Percentiles rank a stretch among this genome's conserved stretches.
phyloP scores from a whole-genome alignment of 2,797 vertebrate species.

The Malurus splendens region DNA sequence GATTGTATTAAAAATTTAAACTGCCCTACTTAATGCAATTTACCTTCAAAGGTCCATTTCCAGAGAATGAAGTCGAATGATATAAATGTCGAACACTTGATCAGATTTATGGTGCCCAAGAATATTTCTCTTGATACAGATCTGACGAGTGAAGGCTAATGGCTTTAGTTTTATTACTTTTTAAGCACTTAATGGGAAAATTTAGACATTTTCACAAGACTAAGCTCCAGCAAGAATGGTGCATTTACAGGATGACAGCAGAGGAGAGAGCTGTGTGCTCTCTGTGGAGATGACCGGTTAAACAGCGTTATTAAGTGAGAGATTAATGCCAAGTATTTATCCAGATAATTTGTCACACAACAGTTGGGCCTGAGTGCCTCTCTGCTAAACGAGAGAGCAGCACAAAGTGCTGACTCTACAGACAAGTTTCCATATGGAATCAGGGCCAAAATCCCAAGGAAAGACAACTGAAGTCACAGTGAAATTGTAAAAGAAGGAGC shows the following conservation, averaged over 20 bases:
- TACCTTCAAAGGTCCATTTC: slow-evolving; percentile 89
- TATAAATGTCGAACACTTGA: slow-evolving; percentile 74
- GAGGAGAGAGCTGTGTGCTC: neutral
- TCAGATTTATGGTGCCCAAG: slow-evolving; percentile 83
- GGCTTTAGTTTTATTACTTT: slow-evolving; percentile 76
- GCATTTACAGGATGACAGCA: slow-evolving; percentile 42
- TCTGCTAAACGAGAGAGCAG: neutral
- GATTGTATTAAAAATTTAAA: slow-evolving; percentile 90
- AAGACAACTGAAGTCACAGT: neutral
- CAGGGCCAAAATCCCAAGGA: neutral
- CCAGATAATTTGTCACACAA: neutral
- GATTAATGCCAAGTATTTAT: neutral
- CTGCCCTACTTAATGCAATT: slow-evolving; percentile 82
- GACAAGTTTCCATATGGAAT: accelerated
- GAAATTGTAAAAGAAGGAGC: neutral
- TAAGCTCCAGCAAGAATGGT: slow-evolving; percentile 38
- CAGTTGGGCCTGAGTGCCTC: neutral
- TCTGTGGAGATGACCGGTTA: neutral
- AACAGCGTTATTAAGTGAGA: neutral
- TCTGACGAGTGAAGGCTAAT: slow-evolving; percentile 68
- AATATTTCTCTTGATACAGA: slow-evolving; percentile 65
- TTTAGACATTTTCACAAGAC: slow-evolving; percentile 71
- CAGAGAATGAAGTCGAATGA: slow-evolving; percentile 63
- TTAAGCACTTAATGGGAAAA: slow-evolving; percentile 76
- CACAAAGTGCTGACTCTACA: neutral